These are phyloP conservation scores for Cylindroiulus punctatus DNA, from an alignment of 2,888 invertebrate species.

Conservation along the genomic window DNA sequence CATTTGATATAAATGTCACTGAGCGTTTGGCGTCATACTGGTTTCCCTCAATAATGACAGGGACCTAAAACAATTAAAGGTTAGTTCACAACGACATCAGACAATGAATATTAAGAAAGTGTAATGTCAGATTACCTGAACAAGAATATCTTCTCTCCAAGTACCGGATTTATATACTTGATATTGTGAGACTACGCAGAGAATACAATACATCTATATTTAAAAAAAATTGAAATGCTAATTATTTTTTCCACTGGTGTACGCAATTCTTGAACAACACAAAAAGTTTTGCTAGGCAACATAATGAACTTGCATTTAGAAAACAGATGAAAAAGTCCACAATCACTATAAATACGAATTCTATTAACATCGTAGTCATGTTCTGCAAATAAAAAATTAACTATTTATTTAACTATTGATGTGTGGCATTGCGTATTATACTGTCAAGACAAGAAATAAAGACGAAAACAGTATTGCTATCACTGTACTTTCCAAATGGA, in stretches of 20 bases:
- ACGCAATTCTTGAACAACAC: not conserved
- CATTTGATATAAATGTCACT: not conserved
- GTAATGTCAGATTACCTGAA: not conserved
- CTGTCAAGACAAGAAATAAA: too few relatives aligned
- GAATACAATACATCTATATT: constrained; percentile 45
- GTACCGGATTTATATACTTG: constrained; percentile 33
- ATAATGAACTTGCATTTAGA: constrained; percentile 20
- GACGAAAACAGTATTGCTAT: too few relatives aligned
- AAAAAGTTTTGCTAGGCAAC: not conserved
- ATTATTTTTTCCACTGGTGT: not conserved
- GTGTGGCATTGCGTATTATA: too few relatives aligned
- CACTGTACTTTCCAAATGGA: too few relatives aligned
- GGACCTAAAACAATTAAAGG: not conserved
- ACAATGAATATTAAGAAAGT: not conserved
- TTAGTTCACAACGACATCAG: too few relatives aligned
- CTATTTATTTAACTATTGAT: too few relatives aligned
- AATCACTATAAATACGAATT: constrained; percentile 24
- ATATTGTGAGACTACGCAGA: constrained; percentile 51
- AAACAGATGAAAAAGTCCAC: constrained; percentile 49
- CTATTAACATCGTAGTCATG: not conserved
- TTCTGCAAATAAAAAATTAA: constrained; percentile 8
- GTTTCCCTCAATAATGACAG: not conserved
- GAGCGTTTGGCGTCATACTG: not conserved
- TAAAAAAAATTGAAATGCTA: not conserved
- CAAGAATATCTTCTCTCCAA: constrained; percentile 4